Evolutionary conservation across 2,797 vertebrate genomes (phyloP), one percentile per base, ranked within the genome.

Genomic region (Xiphorhynchus erythropygius): DNA sequence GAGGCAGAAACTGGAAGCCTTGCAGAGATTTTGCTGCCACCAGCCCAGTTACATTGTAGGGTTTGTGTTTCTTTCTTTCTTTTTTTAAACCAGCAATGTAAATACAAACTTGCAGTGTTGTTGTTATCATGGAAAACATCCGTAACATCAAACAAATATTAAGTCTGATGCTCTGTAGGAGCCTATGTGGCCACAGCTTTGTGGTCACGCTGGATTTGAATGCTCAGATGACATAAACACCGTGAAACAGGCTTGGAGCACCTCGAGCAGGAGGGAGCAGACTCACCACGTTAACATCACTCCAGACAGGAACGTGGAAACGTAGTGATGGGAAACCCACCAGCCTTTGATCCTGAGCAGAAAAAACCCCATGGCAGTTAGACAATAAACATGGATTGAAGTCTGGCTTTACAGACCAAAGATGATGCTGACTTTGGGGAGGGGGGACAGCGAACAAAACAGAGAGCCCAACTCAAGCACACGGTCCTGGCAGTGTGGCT

Each of bases 211-310:
- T 47, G n/a, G 62, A 65, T 90, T 86, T 62, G 77, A 91, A 84
- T 2, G 50, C 62, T 86, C 22, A 41, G 65, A 30, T 64, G 87
- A 88, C 4, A 32, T 37, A 67, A 89, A 78, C n/a, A 35, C 59
- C 8, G 1, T 47, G 57, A 63, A 90, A 88, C 5, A 23, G 49
- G 41, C 78, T 46, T 49, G 59, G 84, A 87, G 62, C 73, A 75
- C 69, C 76, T 35, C 0, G 0, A 93, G 75, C 56, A 65, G 27
- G 35, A 1, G 3, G 50, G n/a, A 56, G 32, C 50, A 35, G 18
- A 97, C 99, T 99, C 97, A 99, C 99, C 99, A 99, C 7, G 99
- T 99, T 88, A 99, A 97, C 99, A 99, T 99, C 18, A 99, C 99
- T 27, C 99, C 99, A 18, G 99, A 99, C 84, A 99, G 98, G 96